These are phyloP conservation scores for Drosophila neotestacea DNA, from an alignment of 2,888 invertebrate species.

Conservation along the genomic window DNA sequence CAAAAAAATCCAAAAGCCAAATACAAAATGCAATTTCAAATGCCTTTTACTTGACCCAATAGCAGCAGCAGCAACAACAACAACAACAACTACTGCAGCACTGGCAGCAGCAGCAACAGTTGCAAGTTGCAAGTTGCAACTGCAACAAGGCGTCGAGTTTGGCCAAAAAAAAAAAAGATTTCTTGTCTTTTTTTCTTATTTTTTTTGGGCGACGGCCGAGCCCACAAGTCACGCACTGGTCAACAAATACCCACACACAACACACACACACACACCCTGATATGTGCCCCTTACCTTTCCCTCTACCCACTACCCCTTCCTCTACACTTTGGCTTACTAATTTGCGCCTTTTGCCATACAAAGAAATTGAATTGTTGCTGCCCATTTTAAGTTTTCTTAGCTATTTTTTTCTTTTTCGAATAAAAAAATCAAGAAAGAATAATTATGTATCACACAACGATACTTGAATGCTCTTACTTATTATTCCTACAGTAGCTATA, in stretches of 20 bases:
- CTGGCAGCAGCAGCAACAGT: constrained; percentile 17
- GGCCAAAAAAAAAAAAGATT: constrained; percentile 19
- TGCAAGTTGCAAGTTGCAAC: constrained; percentile 47
- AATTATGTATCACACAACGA: constrained; percentile 3
- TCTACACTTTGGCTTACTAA: constrained; percentile 40
- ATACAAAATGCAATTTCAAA: constrained; percentile 62
- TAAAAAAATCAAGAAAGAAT: neutral
- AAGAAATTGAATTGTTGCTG: constrained; percentile 72
- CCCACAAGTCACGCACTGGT: constrained; percentile 75
- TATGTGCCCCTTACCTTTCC: constrained; percentile 8
- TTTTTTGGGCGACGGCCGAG: constrained; percentile 53
- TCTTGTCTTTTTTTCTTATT: constrained; percentile 4
- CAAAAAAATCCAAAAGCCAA: constrained; percentile 29
- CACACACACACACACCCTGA: constrained; percentile 30
- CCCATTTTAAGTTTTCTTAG: constrained; percentile 26
- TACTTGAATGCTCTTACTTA: neutral
- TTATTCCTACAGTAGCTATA: too few relatives aligned
- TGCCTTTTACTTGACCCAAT: constrained; percentile 78
- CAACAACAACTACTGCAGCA: neutral
- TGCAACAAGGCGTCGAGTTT: constrained; percentile 47
- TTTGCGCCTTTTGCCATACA: constrained; percentile 76
- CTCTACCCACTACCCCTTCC: neutral
- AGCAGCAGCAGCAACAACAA: constrained; percentile 37
- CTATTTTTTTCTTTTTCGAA: constrained; percentile 1
- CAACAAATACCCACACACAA: constrained; percentile 52